phyloP scores from a whole-genome alignment of 2,888 invertebrate species.

The Ormyrus pomaceus region DNA sequence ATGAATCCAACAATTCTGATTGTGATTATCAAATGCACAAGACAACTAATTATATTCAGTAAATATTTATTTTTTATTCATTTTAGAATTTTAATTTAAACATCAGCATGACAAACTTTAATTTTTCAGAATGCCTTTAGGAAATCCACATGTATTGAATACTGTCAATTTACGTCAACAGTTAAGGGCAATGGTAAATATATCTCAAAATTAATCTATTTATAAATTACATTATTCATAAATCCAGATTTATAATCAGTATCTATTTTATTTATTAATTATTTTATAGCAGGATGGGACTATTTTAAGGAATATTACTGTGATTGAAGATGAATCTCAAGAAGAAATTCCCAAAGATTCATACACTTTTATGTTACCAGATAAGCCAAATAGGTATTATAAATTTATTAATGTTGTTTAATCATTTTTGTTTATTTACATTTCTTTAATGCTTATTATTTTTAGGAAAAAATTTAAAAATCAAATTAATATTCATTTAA shows the following conservation, averaged over 20 bases:
- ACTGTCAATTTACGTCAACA: constrained; percentile 71
- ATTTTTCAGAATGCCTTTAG: constrained; percentile 67
- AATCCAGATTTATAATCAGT: no score
- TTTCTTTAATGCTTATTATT: constrained; percentile 3
- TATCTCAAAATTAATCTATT: constrained; percentile 12
- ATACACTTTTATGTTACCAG: constrained; percentile 57
- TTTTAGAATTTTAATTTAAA: background rate
- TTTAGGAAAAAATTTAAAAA: constrained; percentile 64
- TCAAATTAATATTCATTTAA: constrained; percentile 62
- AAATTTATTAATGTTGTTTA: constrained; percentile 11
- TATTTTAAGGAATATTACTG: constrained; percentile 65
- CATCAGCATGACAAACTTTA: constrained; percentile 5
- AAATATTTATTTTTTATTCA: constrained; percentile 49
- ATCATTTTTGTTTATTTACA: constrained; percentile 10
- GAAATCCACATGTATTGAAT: constrained; percentile 71
- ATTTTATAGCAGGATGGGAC: constrained; percentile 69
- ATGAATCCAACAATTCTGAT: constrained; percentile 69
- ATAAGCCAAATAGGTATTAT: constrained; percentile 55
- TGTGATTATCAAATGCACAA: constrained; percentile 70
- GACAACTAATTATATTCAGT: constrained; percentile 71
- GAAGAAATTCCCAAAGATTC: constrained; percentile 54
- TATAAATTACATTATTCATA: background rate
- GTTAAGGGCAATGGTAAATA: constrained; percentile 68
- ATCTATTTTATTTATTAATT: constrained; percentile 10
- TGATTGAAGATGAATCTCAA: constrained; percentile 61